phyloP scores from a whole-genome alignment of 2,888 invertebrate genomes.

The Sinodicranocentrus sp. region DNA sequence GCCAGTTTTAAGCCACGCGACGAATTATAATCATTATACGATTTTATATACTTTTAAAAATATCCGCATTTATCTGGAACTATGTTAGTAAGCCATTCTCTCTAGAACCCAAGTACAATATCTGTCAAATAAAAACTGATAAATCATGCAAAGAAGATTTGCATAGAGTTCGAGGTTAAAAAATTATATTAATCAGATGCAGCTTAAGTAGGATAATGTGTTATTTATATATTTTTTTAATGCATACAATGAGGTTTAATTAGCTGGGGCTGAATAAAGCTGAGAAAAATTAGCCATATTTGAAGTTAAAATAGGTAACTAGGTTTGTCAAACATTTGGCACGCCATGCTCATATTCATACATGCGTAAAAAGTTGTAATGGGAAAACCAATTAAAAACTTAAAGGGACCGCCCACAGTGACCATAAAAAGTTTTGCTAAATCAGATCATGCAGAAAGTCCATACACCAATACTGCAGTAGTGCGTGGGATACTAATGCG shows the following conservation, averaged over 20 bases:
- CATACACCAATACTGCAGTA: too few relatives aligned
- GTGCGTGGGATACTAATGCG: background rate
- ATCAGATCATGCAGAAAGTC: background rate
- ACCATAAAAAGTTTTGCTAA: conserved; percentile 7
- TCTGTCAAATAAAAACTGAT: too few relatives aligned
- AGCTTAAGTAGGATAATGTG: too few relatives aligned
- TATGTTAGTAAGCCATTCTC: background rate
- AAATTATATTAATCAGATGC: too few relatives aligned
- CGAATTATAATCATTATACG: too few relatives aligned
- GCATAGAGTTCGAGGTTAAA: too few relatives aligned
- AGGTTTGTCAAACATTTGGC: background rate
- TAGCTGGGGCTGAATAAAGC: background rate
- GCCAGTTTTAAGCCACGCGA: background rate
- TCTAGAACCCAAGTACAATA: too few relatives aligned
- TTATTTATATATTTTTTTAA: too few relatives aligned
- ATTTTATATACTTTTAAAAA: background rate
- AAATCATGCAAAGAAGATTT: too few relatives aligned
- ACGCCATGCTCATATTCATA: too few relatives aligned
- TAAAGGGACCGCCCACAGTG: conserved; percentile 15
- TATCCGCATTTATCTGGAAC: background rate
- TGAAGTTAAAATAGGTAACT: background rate
- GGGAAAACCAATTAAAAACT: conserved; percentile 4
- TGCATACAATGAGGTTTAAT: background rate
- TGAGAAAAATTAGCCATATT: background rate
- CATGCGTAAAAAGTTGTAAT: background rate